Base-by-base conservation (phyloP, 2,888 invertebrate genomes). In the Apotomis capreana region DNA sequence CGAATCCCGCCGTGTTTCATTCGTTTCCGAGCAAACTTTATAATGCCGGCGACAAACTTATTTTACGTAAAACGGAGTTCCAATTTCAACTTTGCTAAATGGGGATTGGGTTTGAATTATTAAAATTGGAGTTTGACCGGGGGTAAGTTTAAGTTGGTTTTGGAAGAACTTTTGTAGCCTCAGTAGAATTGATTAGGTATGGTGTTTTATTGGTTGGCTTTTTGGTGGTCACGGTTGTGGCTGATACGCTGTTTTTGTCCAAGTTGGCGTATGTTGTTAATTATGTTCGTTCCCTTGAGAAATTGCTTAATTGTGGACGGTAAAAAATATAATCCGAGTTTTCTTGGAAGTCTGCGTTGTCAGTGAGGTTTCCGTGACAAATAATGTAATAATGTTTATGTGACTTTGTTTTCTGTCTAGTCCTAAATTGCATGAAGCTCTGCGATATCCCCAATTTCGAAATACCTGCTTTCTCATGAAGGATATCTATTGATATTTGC, bases 141-240 rank as follows among this genome's bases (percentile, higher is more conserved):
- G 37, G 60, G 68, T 10, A 49, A 55, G 51, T 26, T 65, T 65
- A 74, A 61, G 49, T 64, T 73, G 64, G 68, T 74, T 68, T 63
- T 15, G 9, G 12, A 60, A 52, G 59, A 67, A 73, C 78, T 80
- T 80, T 82, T 81, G 81, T 83, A 83, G 85, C 82, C 83, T 80
- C 78, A 79, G 79, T 79, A 77, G 78, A 87, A 88, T 88, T 87
- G 86, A 88, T 88, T 87, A 81, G 84, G 81, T 79, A 81, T 83
- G 81, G 80, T 80, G 79, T 82, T 83, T 81, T 83, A 79, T 80
- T 79, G 77, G 79, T 83, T 82, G 81, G 79, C 79, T 74, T 76
- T 79, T 77, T 78, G 78, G 54, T 79, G 79, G 80, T 79, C 77
- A 79, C 77, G 76, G 80, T 77, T 80, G 78, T 80, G 80, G 77